Evolutionary conservation across 2,888 invertebrate species (phyloP).

Genomic region (Agrochola litura): DNA sequence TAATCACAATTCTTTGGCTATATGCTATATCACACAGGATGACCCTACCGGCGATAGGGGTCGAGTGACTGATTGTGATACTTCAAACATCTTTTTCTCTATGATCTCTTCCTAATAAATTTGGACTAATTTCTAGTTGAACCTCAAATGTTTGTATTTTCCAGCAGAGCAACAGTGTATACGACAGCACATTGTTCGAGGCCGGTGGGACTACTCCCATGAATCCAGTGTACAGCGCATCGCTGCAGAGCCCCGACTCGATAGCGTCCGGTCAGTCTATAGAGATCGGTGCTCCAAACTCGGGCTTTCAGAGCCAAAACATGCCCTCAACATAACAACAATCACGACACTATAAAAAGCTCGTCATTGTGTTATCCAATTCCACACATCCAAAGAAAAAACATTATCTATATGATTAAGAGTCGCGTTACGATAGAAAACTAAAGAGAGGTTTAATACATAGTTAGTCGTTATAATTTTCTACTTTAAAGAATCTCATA

Average conservation of each 20-base stretch:
- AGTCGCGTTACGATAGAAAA: constrained; percentile 61
- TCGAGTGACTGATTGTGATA: neutral
- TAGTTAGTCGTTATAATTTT: constrained; percentile 66
- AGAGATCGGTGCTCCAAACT: constrained; percentile 78
- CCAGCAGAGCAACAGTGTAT: constrained; percentile 93
- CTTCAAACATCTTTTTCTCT: neutral
- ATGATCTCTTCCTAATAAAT: neutral
- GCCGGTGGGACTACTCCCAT: constrained; percentile 92
- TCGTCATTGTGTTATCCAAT: constrained; percentile 65
- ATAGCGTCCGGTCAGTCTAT: constrained; percentile 90
- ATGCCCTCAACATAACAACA: constrained; percentile 85
- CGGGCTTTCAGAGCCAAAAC: constrained; percentile 76
- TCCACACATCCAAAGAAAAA: constrained; percentile 68
- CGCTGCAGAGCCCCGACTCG: constrained; percentile 93
- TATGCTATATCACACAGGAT: neutral
- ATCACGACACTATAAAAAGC: constrained; percentile 59
- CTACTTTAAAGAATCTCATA: constrained; percentile 65
- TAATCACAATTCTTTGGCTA: neutral
- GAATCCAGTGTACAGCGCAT: constrained; percentile 93
- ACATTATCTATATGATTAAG: constrained; percentile 67
- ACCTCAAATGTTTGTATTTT: constrained; percentile 37
- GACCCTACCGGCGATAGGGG: neutral
- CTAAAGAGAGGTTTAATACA: constrained; percentile 53
- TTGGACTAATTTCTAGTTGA: neutral
- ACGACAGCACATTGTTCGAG: constrained; percentile 93